Conservation (phyloP, 2,113 vertebrate species). For the Bubo blakistoni region DNA sequence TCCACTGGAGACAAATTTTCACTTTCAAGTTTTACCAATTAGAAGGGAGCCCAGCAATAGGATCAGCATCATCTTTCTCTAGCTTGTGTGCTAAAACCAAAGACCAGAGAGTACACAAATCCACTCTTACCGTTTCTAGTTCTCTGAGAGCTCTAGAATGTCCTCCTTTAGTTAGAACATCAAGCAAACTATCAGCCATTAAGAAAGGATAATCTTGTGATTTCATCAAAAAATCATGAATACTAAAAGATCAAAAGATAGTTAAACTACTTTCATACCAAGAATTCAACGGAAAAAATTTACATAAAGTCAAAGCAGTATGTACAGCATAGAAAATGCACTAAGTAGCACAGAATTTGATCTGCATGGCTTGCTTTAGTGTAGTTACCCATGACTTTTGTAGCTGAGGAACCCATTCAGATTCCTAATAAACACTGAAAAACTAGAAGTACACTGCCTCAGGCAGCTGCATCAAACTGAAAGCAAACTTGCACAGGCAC, state of each 20-base stretch:
- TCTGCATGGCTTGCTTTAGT: neutral
- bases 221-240: constrained; percentile 85
- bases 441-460: neutral
- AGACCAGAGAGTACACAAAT: neutral
- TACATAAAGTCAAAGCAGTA: neutral
- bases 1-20: neutral
- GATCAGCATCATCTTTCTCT: neutral
- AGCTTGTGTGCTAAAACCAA: neutral
- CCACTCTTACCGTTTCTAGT: constrained; percentile 76
- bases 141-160: constrained; percentile 86
- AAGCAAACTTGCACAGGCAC: neutral
- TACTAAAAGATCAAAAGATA: constrained; percentile 66
- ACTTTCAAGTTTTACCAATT: neutral
- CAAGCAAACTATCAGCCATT: constrained; percentile 92
- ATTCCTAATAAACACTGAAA: neutral
- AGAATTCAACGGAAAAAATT: neutral
- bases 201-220: constrained; percentile 87
- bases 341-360: neutral
- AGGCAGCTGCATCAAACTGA: neutral
- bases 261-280: neutral
- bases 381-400: neutral
- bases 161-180: constrained; percentile 90
- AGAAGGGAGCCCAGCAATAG: neutral
- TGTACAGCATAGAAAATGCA: neutral
- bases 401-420: neutral